A percentile compares a stretch with the other conserved stretches of the same genome.
phyloP scores from a whole-genome alignment of 2,888 invertebrate species.

The Crepidodera aurea region DNA sequence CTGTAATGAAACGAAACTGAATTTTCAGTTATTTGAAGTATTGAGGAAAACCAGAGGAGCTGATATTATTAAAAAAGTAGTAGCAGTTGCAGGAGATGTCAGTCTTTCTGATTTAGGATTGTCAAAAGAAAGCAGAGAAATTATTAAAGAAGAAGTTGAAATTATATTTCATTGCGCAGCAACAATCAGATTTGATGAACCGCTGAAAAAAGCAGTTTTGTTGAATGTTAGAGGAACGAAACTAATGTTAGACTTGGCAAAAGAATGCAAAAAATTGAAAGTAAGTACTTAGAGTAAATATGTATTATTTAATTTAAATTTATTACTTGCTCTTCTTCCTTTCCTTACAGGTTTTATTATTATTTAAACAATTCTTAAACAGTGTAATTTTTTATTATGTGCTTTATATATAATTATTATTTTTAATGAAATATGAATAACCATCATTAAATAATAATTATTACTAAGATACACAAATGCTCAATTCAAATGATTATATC shows the following conservation, averaged over 20 bases:
- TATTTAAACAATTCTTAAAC: no score
- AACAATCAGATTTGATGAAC: constrained; percentile 87
- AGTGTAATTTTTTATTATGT: no score
- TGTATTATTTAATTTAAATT: not conserved
- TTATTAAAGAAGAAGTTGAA: constrained; percentile 73
- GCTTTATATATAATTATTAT: no score
- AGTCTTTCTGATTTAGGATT: constrained; percentile 73
- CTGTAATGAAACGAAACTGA: no score
- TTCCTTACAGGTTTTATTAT: not conserved
- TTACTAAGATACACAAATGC: no score
- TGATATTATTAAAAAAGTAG: constrained; percentile 71
- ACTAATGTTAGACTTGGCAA: constrained; percentile 83
- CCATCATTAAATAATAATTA: no score
- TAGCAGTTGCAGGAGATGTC: constrained; percentile 79
- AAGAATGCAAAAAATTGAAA: constrained; percentile 76
- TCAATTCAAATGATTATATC: no score
- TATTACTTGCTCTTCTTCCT: not conserved
- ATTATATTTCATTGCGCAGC: constrained; percentile 88
- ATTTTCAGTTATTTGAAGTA: constrained; percentile 77
- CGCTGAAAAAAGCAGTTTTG: constrained; percentile 86
- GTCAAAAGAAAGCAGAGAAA: constrained; percentile 70
- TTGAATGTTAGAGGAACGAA: constrained; percentile 93
- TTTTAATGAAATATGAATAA: no score
- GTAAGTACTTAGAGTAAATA: no score
- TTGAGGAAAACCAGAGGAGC: constrained; percentile 71